Conservation (phyloP, 92 coral and sea anemone genomes). For the Palythoa heliodiscus region DNA sequence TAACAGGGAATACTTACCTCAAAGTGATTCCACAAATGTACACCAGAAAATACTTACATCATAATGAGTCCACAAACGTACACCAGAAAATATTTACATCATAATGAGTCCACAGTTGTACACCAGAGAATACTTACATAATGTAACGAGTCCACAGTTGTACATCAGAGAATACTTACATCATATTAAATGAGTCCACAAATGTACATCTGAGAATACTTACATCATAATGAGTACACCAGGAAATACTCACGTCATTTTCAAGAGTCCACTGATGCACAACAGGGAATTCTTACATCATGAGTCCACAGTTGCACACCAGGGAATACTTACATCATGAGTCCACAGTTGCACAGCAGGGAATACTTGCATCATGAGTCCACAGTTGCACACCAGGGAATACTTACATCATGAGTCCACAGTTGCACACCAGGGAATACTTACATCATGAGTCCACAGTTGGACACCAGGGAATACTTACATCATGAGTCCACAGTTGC, state of each 20-base stretch:
- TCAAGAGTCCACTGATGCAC: no score
- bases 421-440: slow-evolving; percentile 77
- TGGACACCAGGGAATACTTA: slow-evolving; percentile 62
- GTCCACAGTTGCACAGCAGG: no score
- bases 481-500: slow-evolving; percentile 61
- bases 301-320: no score
- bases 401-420: slow-evolving; percentile 92
- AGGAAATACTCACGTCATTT: no score
- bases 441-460: slow-evolving; percentile 91
- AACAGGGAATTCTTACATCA: no score
- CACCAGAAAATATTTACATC: slow-evolving; percentile 61
- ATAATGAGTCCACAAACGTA: background rate
- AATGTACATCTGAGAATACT: slow-evolving; percentile 69
- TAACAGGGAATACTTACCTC: background rate
- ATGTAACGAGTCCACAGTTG: slow-evolving; percentile 92
- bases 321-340: slow-evolving; percentile 60
- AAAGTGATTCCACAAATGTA: no score
- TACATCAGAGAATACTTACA: slow-evolving; percentile 74
- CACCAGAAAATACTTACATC: no score
- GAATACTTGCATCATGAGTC: no score
- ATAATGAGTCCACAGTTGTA: slow-evolving; percentile 89
- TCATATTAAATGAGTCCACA: slow-evolving; percentile 90
- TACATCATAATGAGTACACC: no score
- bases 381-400: background rate
- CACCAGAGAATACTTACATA: slow-evolving; percentile 76